Conservation (phyloP, 2,888 invertebrate genomes). For the Drosophila aldrichi region DNA sequence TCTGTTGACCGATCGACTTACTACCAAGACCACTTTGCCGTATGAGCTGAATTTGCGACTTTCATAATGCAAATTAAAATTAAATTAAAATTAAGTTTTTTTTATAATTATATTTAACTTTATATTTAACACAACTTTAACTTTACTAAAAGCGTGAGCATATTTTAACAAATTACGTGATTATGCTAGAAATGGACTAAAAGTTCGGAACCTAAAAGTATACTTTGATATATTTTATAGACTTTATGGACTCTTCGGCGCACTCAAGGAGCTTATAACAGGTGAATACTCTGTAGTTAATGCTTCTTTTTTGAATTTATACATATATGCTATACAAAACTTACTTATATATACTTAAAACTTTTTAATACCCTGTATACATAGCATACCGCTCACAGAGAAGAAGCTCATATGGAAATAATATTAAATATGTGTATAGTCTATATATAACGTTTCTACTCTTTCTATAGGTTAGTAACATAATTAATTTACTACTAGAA, state of each 20-base stretch:
- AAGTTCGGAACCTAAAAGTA: slow-evolving; percentile 49
- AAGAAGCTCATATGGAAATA: no score
- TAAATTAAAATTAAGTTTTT: neutral
- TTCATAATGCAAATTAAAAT: neutral
- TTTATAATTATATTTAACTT: neutral
- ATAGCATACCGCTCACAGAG: no score
- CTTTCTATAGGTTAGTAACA: no score
- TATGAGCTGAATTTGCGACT: slow-evolving; percentile 24
- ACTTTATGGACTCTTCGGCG: neutral
- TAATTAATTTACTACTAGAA: no score
- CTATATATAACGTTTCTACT: no score
- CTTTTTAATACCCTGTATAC: no score
- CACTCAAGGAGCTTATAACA: neutral
- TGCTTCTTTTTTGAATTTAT: neutral
- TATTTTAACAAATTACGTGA: neutral
- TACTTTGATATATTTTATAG: slow-evolving; percentile 26
- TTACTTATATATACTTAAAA: no score
- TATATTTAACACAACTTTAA: neutral
- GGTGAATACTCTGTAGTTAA: neutral
- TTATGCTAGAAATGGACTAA: neutral
- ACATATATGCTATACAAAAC: no score
- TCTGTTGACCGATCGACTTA: slow-evolving; percentile 56
- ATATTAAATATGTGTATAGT: no score
- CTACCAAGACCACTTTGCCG: slow-evolving; percentile 75
- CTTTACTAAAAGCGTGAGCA: neutral